A percentile compares a stretch with the other conserved stretches of the same genome.
These are phyloP conservation scores for Falco cherrug DNA, from an alignment of 2,797 vertebrate genomes.

Conservation along the genomic window DNA sequence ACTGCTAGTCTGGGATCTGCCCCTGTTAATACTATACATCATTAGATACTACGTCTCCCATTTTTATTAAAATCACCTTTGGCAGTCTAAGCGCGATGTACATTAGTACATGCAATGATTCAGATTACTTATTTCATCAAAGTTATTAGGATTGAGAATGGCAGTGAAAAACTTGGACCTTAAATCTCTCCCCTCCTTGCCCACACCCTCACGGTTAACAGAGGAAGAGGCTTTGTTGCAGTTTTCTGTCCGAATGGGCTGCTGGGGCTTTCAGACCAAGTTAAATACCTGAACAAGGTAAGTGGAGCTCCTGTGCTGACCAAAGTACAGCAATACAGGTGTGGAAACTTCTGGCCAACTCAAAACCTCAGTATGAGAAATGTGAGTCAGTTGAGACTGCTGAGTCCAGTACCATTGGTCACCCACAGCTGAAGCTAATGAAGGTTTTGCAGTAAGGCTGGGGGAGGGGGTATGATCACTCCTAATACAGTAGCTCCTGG, in stretches of 20 bases:
- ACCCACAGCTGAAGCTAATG: neutral
- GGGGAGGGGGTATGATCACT: neutral
- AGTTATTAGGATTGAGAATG: neutral
- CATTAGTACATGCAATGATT: neutral
- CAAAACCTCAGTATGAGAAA: neutral
- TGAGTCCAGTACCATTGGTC: neutral
- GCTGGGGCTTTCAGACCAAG: neutral
- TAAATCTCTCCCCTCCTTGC: neutral
- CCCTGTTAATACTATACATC: neutral
- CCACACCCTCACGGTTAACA: neutral
- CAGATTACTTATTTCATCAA: neutral
- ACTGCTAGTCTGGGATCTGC: neutral
- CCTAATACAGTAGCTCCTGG: neutral
- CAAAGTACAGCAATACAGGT: neutral
- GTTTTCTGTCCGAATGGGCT: neutral
- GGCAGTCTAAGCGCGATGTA: neutral
- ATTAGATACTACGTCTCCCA: neutral
- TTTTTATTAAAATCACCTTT: neutral
- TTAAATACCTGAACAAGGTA: neutral
- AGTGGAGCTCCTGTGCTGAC: neutral
- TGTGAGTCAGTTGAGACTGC: neutral
- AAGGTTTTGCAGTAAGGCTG: neutral
- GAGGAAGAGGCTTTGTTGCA: neutral
- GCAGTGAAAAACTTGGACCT: neutral
- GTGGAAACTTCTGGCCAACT: neutral